Conservation (phyloP, 2,113 vertebrate genomes). For the Octodon degus region DNA sequence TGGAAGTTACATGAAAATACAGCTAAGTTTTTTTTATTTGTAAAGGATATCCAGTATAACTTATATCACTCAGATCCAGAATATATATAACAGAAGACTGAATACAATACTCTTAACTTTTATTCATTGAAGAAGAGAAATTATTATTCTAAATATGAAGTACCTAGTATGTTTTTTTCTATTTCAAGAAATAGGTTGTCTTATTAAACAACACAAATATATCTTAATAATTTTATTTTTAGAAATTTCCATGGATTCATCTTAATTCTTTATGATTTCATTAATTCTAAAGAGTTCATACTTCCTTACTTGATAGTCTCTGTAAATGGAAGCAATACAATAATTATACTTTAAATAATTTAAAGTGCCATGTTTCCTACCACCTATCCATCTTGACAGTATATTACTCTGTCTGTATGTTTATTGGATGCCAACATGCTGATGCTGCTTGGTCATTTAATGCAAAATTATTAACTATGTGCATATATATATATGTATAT, state of each 20-base stretch:
- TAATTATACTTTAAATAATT: slow-evolving; percentile 74
- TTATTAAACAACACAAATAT: slow-evolving; percentile 64
- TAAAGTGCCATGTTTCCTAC: slow-evolving; percentile 35
- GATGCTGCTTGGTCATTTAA: slow-evolving; percentile 36
- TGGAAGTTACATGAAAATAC: neutral
- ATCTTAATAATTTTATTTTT: slow-evolving; percentile 64
- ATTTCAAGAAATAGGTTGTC: slow-evolving; percentile 59
- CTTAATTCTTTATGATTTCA: slow-evolving; percentile 72
- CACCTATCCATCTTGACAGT: slow-evolving; percentile 14
- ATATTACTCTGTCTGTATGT: slow-evolving; percentile 21
- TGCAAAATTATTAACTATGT: slow-evolving; percentile 39
- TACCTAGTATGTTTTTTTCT: slow-evolving; percentile 44
- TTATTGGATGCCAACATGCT: neutral
- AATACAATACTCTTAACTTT: slow-evolving; percentile 43
- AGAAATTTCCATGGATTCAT: slow-evolving; percentile 59
- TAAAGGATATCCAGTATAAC: neutral
- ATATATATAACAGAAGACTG: neutral
- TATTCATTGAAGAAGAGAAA: slow-evolving; percentile 36
- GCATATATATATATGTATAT: slow-evolving; percentile 12
- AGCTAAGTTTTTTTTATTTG: neutral
- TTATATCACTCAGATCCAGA: neutral
- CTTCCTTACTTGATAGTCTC: slow-evolving; percentile 53
- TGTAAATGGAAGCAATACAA: slow-evolving; percentile 61
- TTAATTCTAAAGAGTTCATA: slow-evolving; percentile 68
- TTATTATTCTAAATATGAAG: slow-evolving; percentile 7